Conservation (phyloP, 37 sponge, comb jelly and placozoan genomes). For the Tethya wilhelma region DNA sequence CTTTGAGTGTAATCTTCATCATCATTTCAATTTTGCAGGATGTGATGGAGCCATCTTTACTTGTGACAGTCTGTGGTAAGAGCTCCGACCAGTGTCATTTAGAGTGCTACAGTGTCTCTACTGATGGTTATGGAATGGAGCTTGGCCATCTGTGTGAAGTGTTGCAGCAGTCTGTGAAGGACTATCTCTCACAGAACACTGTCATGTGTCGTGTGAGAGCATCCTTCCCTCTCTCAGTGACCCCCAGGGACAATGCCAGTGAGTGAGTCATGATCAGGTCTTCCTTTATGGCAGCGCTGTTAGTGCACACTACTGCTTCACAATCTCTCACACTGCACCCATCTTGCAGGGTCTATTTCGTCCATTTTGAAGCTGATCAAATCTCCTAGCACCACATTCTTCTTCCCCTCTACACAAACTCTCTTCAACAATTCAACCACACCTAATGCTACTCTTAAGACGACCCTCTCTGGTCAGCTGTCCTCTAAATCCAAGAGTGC, state of each 20-base stretch:
- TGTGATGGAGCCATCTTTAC: too few relatives aligned
- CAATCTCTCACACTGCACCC: neutral
- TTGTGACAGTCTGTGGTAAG: neutral
- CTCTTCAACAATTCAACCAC: neutral
- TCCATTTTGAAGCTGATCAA: conserved; percentile 5
- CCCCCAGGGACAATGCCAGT: neutral
- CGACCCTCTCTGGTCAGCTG: neutral
- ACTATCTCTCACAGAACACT: neutral
- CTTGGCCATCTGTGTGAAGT: neutral
- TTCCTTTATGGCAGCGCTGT: neutral
- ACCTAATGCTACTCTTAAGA: too few relatives aligned
- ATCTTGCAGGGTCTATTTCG: neutral
- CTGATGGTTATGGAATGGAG: neutral
- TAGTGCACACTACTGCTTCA: neutral
- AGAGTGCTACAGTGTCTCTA: neutral
- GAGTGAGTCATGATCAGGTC: neutral
- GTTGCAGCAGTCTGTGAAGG: neutral
- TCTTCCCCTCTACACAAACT: neutral
- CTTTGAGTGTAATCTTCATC: too few relatives aligned
- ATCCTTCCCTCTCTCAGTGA: conserved; percentile 5
- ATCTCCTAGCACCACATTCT: conserved; percentile 8
- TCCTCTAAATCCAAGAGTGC: neutral
- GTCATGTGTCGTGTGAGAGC: neutral
- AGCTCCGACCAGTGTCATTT: neutral
- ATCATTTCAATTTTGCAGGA: too few relatives aligned